Evolutionary conservation across 2,797 vertebrate species (phyloP), one percentile per base, ranked within the genome.

Genomic region (Cheirogaleus major): DNA sequence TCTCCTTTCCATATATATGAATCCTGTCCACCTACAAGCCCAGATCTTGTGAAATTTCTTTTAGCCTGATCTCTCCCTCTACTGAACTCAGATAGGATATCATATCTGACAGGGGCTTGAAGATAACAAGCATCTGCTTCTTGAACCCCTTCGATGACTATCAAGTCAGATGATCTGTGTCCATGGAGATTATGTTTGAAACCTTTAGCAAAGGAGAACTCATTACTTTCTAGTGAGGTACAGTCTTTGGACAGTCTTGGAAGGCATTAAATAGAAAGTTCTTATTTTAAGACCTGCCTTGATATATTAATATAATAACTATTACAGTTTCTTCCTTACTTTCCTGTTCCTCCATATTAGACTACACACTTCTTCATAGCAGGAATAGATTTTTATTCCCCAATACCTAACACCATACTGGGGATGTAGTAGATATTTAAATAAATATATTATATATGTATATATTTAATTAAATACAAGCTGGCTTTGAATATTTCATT

Each of bases 151-250:
- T 94, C 25, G 20, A 5, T 76, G 59, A 14, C 11, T 45, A 38
- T 91, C 30, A 89, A 76, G 32, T 48, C 52, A 95, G 55, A 85
- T 75, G 45, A 41, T 89, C 27, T 96, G 10, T 72, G 17, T 78
- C 25, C 59, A n/a, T 86, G 30, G 32, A 78, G 15, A 86, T 59
- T 92, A 84, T 86, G 27, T 81, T 89, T 79, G 73, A 55, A 96
- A 82, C 27, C 32, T 52, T 35, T 57, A 50, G 27, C 45, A 88
- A 88, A 84, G 45, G 38, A 2, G 20, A 70, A 59, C 27, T 35
- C 32, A 25, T 90, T 86, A 87, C 23, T 88, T 80, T 79, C 43
- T 67, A 35, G 22, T 18, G 27, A 90, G 4, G 18, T 78, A 76
- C 9, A 72, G 20, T 30, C 14, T 81, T 93, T 69, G 27, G 25